These are phyloP conservation scores for Tenebrosternarchus preto DNA, from an alignment of 2,113 vertebrate genomes.

Conservation along the genomic window DNA sequence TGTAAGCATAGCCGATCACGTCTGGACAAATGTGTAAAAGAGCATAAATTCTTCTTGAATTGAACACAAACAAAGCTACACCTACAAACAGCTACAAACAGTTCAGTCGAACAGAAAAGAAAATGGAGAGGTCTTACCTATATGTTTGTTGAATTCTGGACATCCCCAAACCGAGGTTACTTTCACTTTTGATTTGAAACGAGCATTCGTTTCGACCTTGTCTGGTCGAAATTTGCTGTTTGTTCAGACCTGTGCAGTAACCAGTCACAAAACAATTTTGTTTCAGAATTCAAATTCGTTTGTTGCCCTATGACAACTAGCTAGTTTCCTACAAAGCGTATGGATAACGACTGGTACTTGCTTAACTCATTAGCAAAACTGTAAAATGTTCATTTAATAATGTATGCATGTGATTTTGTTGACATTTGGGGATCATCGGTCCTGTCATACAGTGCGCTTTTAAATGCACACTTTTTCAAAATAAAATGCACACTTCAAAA, in stretches of 20 bases:
- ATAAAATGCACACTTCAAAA: neutral
- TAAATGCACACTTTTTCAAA: too few relatives aligned
- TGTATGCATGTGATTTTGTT: too few relatives aligned
- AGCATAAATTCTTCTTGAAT: neutral
- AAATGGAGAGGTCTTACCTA: neutral
- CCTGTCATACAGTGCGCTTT: too few relatives aligned
- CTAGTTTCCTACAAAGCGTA: too few relatives aligned
- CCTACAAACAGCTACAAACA: too few relatives aligned
- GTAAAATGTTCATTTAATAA: too few relatives aligned
- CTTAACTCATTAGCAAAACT: too few relatives aligned
- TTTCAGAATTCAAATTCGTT: neutral
- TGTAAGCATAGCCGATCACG: conserved; percentile 16
- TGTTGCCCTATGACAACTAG: too few relatives aligned
- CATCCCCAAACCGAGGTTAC: conserved; percentile 16
- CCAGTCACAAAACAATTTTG: neutral
- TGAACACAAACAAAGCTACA: neutral
- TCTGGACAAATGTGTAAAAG: neutral
- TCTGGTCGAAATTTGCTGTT: too few relatives aligned
- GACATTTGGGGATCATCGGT: too few relatives aligned
- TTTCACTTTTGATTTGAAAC: conserved; percentile 73
- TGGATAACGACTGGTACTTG: too few relatives aligned
- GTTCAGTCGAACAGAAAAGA: neutral
- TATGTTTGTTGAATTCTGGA: neutral
- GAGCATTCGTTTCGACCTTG: neutral
- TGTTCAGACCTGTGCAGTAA: neutral